Evolutionary conservation across 2,888 invertebrate species (phyloP).

Genomic region (Oegoconia quadripuncta): DNA sequence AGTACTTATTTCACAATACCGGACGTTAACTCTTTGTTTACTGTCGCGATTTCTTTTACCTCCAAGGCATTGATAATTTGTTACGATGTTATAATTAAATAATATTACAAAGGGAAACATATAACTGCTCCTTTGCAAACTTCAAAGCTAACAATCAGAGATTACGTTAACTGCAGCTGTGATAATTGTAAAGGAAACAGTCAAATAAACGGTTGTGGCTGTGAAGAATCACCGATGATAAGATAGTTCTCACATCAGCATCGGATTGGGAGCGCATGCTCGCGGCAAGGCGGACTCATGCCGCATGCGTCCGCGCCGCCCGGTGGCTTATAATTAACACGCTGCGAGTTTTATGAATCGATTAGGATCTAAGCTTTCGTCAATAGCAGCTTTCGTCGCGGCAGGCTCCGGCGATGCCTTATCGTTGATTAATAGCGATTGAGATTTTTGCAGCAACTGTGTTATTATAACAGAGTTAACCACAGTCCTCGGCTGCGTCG

Average conservation of each 20-base stretch:
- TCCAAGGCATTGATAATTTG: constrained; percentile 14
- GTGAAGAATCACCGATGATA: constrained; percentile 60
- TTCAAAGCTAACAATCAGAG: constrained; percentile 28
- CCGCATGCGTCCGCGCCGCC: constrained; percentile 51
- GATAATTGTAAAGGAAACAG: constrained; percentile 58
- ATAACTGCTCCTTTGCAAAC: constrained; percentile 16
- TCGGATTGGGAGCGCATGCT: constrained; percentile 49
- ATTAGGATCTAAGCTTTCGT: constrained; percentile 79
- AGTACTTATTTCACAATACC: constrained; percentile 29
- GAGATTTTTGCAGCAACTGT: constrained; percentile 69
- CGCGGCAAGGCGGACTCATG: constrained; percentile 40
- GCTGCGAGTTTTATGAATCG: constrained; percentile 76
- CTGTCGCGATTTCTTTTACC: constrained; percentile 26
- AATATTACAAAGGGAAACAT: constrained; percentile 14
- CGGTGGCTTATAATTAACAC: constrained; percentile 80
- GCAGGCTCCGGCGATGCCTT: constrained; percentile 58
- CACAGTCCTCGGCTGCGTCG: constrained; percentile 44
- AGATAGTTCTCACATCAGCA: constrained; percentile 57
- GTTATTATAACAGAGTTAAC: constrained; percentile 67
- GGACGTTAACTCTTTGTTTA: constrained; percentile 30
- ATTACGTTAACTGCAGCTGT: constrained; percentile 39
- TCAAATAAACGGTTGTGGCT: constrained; percentile 59
- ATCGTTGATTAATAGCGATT: constrained; percentile 75
- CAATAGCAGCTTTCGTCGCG: constrained; percentile 74
- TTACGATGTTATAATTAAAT: constrained; percentile 17